phyloP scores from a whole-genome alignment of 2,113 vertebrate species.

The Notothenia coriiceps region DNA sequence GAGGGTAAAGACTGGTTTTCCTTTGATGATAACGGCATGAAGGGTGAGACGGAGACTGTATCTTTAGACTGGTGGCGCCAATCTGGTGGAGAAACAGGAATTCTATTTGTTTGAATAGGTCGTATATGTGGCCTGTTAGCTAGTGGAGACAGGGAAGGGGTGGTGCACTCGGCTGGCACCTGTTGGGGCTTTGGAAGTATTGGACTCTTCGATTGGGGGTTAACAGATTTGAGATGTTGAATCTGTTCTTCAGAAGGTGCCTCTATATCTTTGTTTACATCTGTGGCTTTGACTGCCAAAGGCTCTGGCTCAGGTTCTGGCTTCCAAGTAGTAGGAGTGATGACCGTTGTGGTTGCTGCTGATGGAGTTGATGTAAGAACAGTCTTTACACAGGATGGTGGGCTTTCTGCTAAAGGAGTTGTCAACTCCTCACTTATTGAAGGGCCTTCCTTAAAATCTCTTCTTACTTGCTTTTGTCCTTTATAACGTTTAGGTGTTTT shows the following conservation, averaged over 20 bases:
- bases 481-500: conserved; percentile 86
- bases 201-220: conserved; percentile 72
- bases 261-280: conserved; percentile 58
- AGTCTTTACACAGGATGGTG: conserved; percentile 46
- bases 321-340: conserved; percentile 80
- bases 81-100: conserved; percentile 85
- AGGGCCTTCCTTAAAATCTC: conserved; percentile 79
- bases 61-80: conserved; percentile 90
- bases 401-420: conserved; percentile 49
- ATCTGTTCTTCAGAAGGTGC: conserved; percentile 70
- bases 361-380: conserved; percentile 59
- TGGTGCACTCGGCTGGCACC: conserved; percentile 66
- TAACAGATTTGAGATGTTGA: conserved; percentile 69
- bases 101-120: conserved; percentile 67
- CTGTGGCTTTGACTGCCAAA: conserved; percentile 46
- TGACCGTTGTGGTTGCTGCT: conserved; percentile 61
- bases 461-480: conserved; percentile 86
- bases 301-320: conserved; percentile 62
- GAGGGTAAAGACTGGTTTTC: conserved; percentile 79
- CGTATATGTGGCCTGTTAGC: conserved; percentile 81
- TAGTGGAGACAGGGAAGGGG: conserved; percentile 74
- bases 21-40: conserved; percentile 71
- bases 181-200: conserved; percentile 69
- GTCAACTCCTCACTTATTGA: conserved; percentile 70
- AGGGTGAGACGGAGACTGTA: conserved; percentile 81